These are phyloP conservation scores for Orbicella faveolata DNA, from an alignment of 64 coral and sea anemone genomes.

Conservation along the genomic window DNA sequence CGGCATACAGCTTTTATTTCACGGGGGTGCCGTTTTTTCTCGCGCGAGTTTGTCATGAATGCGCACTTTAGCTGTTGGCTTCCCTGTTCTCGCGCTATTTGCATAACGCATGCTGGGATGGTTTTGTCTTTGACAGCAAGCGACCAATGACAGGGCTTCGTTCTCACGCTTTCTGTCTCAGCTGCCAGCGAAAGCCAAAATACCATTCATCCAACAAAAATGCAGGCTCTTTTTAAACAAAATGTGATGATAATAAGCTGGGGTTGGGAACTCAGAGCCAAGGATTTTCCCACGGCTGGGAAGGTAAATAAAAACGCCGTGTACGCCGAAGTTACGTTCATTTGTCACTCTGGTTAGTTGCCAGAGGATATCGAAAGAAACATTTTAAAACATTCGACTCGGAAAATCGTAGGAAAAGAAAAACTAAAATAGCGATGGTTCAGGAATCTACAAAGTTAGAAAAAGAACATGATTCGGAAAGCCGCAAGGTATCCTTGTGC, in stretches of 20 bases:
- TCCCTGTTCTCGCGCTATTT: neutral
- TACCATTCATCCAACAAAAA: slow-evolving; percentile 47
- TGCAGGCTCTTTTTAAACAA: slow-evolving; percentile 36
- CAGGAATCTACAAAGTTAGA: slow-evolving; percentile 21
- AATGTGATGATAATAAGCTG: slow-evolving; percentile 38
- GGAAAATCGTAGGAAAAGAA: neutral
- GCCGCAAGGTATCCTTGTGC: neutral
- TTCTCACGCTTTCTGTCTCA: slow-evolving; percentile 48
- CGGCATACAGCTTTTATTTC: neutral
- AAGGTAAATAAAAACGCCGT: slow-evolving; percentile 37
- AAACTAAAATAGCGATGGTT: slow-evolving; percentile 1
- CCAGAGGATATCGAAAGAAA: neutral
- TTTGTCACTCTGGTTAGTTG: neutral
- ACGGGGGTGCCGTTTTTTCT: neutral
- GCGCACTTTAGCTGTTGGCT: neutral
- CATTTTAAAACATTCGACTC: neutral
- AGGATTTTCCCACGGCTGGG: slow-evolving; percentile 48
- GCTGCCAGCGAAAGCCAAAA: slow-evolving; percentile 37
- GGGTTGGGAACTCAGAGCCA: slow-evolving; percentile 33
- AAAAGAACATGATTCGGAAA: slow-evolving; percentile 29
- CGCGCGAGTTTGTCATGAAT: neutral
- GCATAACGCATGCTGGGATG: slow-evolving; percentile 27
- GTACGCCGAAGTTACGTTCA: neutral
- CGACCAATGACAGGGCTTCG: slow-evolving; percentile 15
- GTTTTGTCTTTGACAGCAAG: neutral